phyloP scores from a whole-genome alignment of 2,888 invertebrate genomes.

The Lasioglossum pauxillum region DNA sequence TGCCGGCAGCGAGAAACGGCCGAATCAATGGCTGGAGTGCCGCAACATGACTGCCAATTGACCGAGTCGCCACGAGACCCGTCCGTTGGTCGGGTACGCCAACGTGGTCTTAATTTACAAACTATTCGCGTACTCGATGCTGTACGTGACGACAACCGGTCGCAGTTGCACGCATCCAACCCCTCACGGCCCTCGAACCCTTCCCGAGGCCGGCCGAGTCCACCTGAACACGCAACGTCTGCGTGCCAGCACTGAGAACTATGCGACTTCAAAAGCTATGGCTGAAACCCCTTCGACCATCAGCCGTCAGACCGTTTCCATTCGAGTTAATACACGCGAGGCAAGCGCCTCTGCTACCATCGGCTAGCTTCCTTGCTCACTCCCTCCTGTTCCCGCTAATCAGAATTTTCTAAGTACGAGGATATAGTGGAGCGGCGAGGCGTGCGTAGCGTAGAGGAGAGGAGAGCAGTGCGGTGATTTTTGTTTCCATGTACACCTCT shows the following conservation, averaged over 20 bases:
- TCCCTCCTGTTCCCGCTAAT: slow-evolving; percentile 73
- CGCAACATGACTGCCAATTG: slow-evolving; percentile 8
- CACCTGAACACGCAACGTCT: slow-evolving; percentile 81
- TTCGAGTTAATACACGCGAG: slow-evolving; percentile 70
- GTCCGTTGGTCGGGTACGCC: slow-evolving; percentile 13
- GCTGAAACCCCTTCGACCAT: slow-evolving; percentile 45
- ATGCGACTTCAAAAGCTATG: slow-evolving; percentile 81
- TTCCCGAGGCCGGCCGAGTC: slow-evolving; percentile 35
- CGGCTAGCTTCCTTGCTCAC: slow-evolving; percentile 51
- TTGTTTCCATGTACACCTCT: no score
- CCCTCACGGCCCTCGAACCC: neutral
- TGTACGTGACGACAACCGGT: slow-evolving; percentile 62
- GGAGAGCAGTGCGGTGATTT: no score
- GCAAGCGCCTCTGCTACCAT: slow-evolving; percentile 65
- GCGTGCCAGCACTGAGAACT: slow-evolving; percentile 78
- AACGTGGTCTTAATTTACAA: slow-evolving; percentile 72
- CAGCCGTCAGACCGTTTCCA: slow-evolving; percentile 43
- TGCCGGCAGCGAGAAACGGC: neutral
- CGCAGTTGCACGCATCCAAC: slow-evolving; percentile 42
- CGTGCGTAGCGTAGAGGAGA: no score
- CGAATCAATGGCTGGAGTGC: slow-evolving; percentile 6
- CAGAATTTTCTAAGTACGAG: slow-evolving; percentile 55
- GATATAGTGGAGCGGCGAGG: no score
- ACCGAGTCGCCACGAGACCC: slow-evolving; percentile 7
- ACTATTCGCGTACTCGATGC: slow-evolving; percentile 67